A percentile compares a stretch with the other conserved stretches of the same genome.
Conservation (phyloP, 1,140 invertebrate species). For the Drosophila lowei region DNA sequence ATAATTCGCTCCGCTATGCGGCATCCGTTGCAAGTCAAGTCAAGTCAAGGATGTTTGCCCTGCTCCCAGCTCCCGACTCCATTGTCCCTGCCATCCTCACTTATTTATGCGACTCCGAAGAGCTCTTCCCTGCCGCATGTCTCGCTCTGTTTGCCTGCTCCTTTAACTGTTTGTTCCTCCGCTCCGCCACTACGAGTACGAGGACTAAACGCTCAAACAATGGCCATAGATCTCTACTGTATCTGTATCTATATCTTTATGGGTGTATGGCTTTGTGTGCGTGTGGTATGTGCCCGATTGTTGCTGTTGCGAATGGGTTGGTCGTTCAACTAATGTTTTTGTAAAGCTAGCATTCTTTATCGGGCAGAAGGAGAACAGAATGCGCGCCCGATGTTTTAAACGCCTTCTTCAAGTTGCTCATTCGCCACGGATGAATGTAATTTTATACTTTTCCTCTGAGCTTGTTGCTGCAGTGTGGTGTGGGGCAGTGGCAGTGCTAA, state of each 20-base stretch:
- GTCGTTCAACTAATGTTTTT: constrained; percentile 64
- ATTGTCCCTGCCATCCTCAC: constrained; percentile 25
- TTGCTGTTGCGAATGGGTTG: constrained; percentile 21
- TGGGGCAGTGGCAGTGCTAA: not conserved
- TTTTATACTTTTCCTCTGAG: constrained; percentile 44
- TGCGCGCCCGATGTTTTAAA: constrained; percentile 34
- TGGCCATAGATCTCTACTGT: constrained; percentile 24
- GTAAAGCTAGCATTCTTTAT: constrained; percentile 56
- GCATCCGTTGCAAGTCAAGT: constrained; percentile 41
- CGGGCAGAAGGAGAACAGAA: constrained; percentile 25
- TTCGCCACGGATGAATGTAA: constrained; percentile 68
- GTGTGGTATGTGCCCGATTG: constrained; percentile 22
- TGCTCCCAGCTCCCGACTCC: constrained; percentile 32
- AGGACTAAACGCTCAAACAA: constrained; percentile 48
- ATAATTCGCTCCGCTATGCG: constrained; percentile 18
- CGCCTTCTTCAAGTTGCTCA: constrained; percentile 50
- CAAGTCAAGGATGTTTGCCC: constrained; percentile 60
- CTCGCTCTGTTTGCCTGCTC: constrained; percentile 14
- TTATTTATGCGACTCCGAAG: constrained; percentile 65
- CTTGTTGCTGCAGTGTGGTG: constrained; percentile 55
- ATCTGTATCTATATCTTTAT: not conserved
- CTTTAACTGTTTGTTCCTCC: constrained; percentile 30
- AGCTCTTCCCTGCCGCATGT: no score
- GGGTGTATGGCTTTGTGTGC: constrained; percentile 18
- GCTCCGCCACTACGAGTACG: no score